Conservation (phyloP, 2,888 invertebrate species). For the Poecilobothrus nobilitatus region DNA sequence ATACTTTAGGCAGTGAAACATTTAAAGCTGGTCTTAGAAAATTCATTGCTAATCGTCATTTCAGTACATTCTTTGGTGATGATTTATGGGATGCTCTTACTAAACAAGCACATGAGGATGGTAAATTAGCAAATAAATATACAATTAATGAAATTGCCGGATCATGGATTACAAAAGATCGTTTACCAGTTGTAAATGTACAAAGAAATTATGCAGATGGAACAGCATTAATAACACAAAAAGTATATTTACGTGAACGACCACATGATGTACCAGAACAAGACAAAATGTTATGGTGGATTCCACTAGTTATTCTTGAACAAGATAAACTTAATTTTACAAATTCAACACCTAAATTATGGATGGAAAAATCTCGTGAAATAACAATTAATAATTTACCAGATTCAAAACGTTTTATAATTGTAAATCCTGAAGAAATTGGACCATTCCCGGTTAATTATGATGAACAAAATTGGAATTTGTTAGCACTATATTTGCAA, state of each 20-base stretch:
- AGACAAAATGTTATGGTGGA: slow-evolving; percentile 64
- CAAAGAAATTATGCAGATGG: slow-evolving; percentile 58
- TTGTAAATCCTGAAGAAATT: slow-evolving; percentile 77
- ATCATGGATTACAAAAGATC: slow-evolving; percentile 74
- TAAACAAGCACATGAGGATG: slow-evolving; percentile 55
- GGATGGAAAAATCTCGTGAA: slow-evolving; percentile 56
- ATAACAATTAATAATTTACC: slow-evolving; percentile 50
- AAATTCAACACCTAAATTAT: slow-evolving; percentile 50
- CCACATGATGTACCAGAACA: slow-evolving; percentile 65
- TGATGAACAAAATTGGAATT: slow-evolving; percentile 66
- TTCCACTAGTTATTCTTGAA: slow-evolving; percentile 56
- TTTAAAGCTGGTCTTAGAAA: slow-evolving; percentile 65
- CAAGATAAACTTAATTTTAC: slow-evolving; percentile 53
- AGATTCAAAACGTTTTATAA: slow-evolving; percentile 55
- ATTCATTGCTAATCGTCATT: slow-evolving; percentile 60
- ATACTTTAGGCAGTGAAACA: slow-evolving; percentile 66
- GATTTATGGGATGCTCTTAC: slow-evolving; percentile 72
- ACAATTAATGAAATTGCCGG: slow-evolving; percentile 63
- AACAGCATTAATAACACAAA: slow-evolving; percentile 51
- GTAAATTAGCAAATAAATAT: slow-evolving; percentile 48
- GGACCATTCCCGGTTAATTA: slow-evolving; percentile 80
- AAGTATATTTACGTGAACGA: slow-evolving; percentile 62
- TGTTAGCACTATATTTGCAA: slow-evolving; percentile 57
- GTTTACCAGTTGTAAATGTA: slow-evolving; percentile 66
- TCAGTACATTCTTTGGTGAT: slow-evolving; percentile 65